Percentiles rank a stretch among this genome's conserved stretches.
These are phyloP conservation scores for Synanthedon vespiformis DNA, from an alignment of 2,888 invertebrate genomes.

Conservation along the genomic window DNA sequence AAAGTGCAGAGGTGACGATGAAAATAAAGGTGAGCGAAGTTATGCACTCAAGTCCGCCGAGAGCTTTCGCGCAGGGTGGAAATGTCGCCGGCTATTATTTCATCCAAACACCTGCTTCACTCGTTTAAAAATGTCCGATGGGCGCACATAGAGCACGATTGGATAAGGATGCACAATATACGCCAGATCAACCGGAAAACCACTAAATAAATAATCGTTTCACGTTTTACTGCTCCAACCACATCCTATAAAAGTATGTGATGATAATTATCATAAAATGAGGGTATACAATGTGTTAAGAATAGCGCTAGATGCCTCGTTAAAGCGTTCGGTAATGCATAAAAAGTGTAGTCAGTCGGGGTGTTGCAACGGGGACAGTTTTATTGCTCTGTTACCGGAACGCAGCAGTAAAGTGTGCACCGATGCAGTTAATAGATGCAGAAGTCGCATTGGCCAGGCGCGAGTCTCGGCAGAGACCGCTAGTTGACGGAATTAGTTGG, in stretches of 20 bases:
- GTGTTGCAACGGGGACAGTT: constrained; percentile 46
- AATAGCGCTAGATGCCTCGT: constrained; percentile 31
- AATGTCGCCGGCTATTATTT: constrained; percentile 31
- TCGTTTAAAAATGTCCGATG: constrained; percentile 1
- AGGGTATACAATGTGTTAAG: constrained; percentile 26
- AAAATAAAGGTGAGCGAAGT: constrained; percentile 38
- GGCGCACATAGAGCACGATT: background rate
- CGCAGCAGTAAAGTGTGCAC: constrained; percentile 20
- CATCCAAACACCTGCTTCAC: constrained; percentile 18
- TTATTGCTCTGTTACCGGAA: constrained; percentile 40
- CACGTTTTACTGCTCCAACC: constrained; percentile 37
- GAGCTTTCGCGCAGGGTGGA: constrained; percentile 22
- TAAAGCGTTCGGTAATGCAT: constrained; percentile 29
- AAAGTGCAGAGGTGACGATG: constrained; percentile 51
- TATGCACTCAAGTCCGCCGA: constrained; percentile 34
- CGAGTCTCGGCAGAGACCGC: constrained; percentile 20
- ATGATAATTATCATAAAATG: constrained; percentile 48
- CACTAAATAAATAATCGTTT: constrained; percentile 49
- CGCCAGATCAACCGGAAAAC: constrained; percentile 32
- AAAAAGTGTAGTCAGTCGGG: constrained; percentile 30
- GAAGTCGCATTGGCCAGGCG: constrained; percentile 19
- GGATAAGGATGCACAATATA: constrained; percentile 1
- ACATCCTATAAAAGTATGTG: constrained; percentile 45
- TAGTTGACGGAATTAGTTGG: background rate
- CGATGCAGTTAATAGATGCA: constrained; percentile 7